These are phyloP conservation scores for Tipula vernalis DNA, from an alignment of 2,888 invertebrate genomes.

Conservation along the genomic window DNA sequence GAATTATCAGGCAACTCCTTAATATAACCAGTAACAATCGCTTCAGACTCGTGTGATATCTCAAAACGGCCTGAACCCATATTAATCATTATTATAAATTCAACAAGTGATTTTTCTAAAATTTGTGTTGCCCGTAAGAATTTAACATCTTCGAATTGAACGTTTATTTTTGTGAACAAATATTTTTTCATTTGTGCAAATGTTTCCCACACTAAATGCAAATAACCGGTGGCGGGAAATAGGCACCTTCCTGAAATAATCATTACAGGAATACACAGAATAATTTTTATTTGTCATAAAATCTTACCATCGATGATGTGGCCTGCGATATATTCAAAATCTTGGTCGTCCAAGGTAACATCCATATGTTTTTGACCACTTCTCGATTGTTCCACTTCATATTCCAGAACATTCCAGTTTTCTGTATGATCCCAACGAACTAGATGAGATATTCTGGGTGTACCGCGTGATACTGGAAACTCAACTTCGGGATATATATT, in stretches of 20 bases:
- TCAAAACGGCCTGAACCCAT: conserved; percentile 48
- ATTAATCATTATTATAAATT: conserved; percentile 43
- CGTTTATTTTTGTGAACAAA: not conserved
- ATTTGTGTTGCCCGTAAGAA: conserved; percentile 76
- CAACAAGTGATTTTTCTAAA: conserved; percentile 44
- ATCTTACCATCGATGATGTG: conserved; percentile 68
- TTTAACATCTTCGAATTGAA: conserved; percentile 64
- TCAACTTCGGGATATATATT: conserved; percentile 61
- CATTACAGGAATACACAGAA: not conserved
- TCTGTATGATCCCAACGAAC: conserved; percentile 79
- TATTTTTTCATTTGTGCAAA: conserved; percentile 48
- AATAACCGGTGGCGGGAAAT: conserved; percentile 73
- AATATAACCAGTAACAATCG: conserved; percentile 58
- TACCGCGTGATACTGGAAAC: conserved; percentile 77
- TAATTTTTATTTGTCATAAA: not conserved
- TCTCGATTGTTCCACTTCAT: conserved; percentile 50
- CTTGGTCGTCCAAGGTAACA: conserved; percentile 48
- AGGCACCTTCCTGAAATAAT: not conserved
- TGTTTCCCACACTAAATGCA: conserved; percentile 65
- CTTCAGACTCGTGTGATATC: conserved; percentile 52
- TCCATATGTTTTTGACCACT: conserved; percentile 51
- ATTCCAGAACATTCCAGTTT: conserved; percentile 61
- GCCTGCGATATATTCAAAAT: conserved; percentile 58
- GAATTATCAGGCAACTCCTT: conserved; percentile 39
- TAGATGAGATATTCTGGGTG: conserved; percentile 69